Evolutionary conservation across 2,888 invertebrate species (phyloP).

Genomic region (Ennomos erosarius): DNA sequence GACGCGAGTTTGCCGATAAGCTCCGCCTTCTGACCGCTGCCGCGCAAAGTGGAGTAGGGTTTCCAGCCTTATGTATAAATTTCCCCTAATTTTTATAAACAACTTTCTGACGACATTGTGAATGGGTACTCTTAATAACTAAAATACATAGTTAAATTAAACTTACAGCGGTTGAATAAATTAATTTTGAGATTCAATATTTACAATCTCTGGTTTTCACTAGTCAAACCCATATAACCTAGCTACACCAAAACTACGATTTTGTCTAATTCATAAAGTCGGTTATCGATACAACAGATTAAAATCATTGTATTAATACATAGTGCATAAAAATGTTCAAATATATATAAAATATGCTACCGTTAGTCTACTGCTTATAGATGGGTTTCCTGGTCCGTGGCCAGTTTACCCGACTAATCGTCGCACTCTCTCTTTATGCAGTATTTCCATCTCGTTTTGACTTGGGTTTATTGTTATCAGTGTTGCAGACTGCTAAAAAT

Average conservation of each 20-base stretch:
- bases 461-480: conserved; percentile 46
- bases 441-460: conserved; percentile 56
- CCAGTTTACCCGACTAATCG: conserved; percentile 65
- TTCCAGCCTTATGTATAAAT: conserved; percentile 45
- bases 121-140: no score
- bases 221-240: no score
- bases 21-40: conserved; percentile 86
- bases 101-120: no score
- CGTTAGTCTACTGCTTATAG: conserved; percentile 8
- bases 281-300: background rate
- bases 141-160: no score
- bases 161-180: no score
- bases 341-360: no score
- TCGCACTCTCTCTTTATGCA: conserved; percentile 58
- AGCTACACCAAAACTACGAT: no score
- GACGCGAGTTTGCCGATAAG: conserved; percentile 86
- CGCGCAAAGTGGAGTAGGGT: conserved; percentile 84
- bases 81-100: conserved; percentile 4
- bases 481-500: conserved; percentile 54
- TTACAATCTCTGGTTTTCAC: no score
- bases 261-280: no score
- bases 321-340: no score
- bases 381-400: conserved; percentile 66
- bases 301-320: background rate
- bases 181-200: no score